Base-by-base conservation (phyloP, 2,888 invertebrate genomes). In the Pheosia tremula region DNA sequence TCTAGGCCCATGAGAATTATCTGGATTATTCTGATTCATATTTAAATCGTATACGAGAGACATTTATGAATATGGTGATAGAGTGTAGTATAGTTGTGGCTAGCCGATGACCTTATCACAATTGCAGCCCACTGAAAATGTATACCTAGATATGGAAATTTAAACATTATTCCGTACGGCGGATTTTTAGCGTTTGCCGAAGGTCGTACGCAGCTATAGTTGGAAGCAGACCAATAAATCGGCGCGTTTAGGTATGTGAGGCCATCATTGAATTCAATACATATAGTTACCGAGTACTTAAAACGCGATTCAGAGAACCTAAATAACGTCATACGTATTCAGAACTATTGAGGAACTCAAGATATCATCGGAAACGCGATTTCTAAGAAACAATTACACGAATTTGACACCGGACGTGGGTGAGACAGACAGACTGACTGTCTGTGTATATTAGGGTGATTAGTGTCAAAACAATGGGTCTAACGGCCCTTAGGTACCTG, bases 331-430 rank as follows among this genome's bases (percentile, higher is more conserved):
- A 74, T 75, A 73, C 60, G 59, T 61, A 77, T 73, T 72, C 79
- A 67, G 64, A 72, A 62, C 77, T 76, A 61, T 65, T 60, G 61
- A 64, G 69, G 65, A 59, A 55, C 37, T 39, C 39, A 55, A 55
- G 39, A 13, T 38, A 13, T 55, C 3, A 38, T 55, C 70, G 70
- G 72, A 74, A 72, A 70, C 74, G 72, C 64, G 64, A 72, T 59
- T 88, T 86, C 87, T 73, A 9, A 70, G 86, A 86, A 88, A 69
- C 80, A 77, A 86, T 85, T 76, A 72, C 68, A 69, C 67, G 73
- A 80, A 87, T 88, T 87, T 67, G 85, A 87, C 86, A 88, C 88
- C 87, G 87, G 88, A 88, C 75, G 78, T 66, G 43, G 43, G 47
- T 64, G 77, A 82, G 82, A 83, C 84, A 66, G 62, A 72, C 78